Percentiles rank a stretch among this genome's conserved stretches.
Conservation (phyloP, 2,797 vertebrate species). For the Tympanoctomys barrerae region DNA sequence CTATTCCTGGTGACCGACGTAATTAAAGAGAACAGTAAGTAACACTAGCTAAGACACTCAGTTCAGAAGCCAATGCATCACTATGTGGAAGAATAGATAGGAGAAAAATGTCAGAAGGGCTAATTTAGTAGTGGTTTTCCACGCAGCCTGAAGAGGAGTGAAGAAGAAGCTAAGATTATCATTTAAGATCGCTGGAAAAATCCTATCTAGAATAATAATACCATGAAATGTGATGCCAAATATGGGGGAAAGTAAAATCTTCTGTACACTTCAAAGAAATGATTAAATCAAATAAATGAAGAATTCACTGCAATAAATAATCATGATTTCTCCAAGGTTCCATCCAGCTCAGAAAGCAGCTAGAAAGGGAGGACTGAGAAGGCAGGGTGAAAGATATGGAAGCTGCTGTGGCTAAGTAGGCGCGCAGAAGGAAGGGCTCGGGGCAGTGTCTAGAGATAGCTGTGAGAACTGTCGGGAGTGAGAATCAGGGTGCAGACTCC, state of each 20-base stretch:
- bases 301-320: not conserved
- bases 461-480: not conserved
- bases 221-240: not conserved
- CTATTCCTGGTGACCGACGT: not conserved
- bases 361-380: not conserved
- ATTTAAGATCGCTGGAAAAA: not conserved
- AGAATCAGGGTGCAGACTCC: rapidly evolving
- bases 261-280: not conserved
- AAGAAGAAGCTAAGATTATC: too few relatives aligned
- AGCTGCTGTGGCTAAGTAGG: not conserved
- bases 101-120: not conserved
- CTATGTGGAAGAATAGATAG: not conserved
- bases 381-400: not conserved
- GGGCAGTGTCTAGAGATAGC: rapidly evolving
- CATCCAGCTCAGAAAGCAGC: not conserved
- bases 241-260: not conserved
- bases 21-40: not conserved
- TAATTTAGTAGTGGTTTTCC: too few relatives aligned
- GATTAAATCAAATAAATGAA: not conserved
- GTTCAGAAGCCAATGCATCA: not conserved
- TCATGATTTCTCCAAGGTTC: not conserved
- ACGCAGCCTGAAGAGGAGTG: not conserved
- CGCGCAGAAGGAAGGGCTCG: rapidly evolving
- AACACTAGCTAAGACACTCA: not conserved
- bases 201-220: not conserved